Evolutionary conservation across 2,113 vertebrate species (phyloP), one percentile per base, ranked within the genome.

Genomic region (Anthoscopus minutus): DNA sequence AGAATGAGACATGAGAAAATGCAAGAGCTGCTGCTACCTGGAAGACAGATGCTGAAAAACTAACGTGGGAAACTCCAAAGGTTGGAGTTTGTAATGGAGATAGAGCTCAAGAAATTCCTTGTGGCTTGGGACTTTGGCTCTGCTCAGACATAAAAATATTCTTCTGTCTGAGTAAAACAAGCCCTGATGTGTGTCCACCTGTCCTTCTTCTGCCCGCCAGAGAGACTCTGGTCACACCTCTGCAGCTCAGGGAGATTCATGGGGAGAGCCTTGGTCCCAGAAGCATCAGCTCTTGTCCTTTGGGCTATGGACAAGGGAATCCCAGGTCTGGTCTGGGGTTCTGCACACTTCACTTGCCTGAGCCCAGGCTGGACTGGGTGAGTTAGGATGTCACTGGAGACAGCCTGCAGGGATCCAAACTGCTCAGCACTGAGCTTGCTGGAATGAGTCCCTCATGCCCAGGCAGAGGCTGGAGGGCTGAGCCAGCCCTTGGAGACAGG

Each of bases 341-440:
- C 62, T 27, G 18, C 5, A 1, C 3, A 0, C 14, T 18, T 7
- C 31, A 17, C 53, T 31, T 60, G 15, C 33, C 57, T 23, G 35
- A 69, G 81, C 44, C 62, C 0, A 0, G 28, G 30, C 40, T 14
- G 48, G 7, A 13, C 23, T 5, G 1, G 4, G 0, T 0, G 18
- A 31, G 45, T 33, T 8, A 16, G 27, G 38, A 17, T 22, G 44
- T n/a, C 83, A 62, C 42, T 1, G 0, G 28, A 19, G 42, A 21
- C 15, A 19, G 60, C 18, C 25, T 4, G 3, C 65, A 45, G 45
- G 35, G 79, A 44, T n/a, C 65, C 3, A 5, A 64, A 48, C 25
- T 64, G 71, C 19, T 11, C 40, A 33, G 61, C 2, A 0, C 54
- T 30, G 81, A 47, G 45, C 86, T 42, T 12, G 3, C 58, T 37